A percentile compares a stretch with the other conserved stretches of the same genome.
These are phyloP conservation scores for Griposia aprilina DNA, from an alignment of 2,888 invertebrate species.

Conservation along the genomic window DNA sequence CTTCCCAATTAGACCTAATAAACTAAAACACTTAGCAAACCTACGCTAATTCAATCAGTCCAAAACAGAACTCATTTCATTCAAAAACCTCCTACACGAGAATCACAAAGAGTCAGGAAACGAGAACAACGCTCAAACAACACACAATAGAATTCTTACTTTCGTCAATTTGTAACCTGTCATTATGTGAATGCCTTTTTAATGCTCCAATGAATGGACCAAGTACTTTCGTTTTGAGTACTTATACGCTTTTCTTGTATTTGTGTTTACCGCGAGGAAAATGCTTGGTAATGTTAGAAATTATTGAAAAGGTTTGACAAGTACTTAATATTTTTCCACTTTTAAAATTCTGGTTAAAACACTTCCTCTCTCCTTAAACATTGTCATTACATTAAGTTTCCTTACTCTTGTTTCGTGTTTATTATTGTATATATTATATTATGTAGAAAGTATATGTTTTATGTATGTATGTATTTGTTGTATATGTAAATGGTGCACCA, in stretches of 20 bases:
- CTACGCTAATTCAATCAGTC: constrained; percentile 61
- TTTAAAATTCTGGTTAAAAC: too few relatives aligned
- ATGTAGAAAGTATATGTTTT: too few relatives aligned
- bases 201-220: constrained; percentile 82
- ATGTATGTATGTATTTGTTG: too few relatives aligned
- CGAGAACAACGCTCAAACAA: constrained; percentile 64
- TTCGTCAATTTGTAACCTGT: constrained; percentile 85
- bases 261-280: constrained; percentile 35
- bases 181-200: constrained; percentile 80
- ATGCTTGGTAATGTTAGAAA: constrained; percentile 26
- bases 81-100: constrained; percentile 66
- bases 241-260: constrained; percentile 57
- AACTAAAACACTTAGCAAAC: constrained; percentile 57
- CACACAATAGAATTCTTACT: constrained; percentile 80
- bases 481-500: too few relatives aligned
- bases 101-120: constrained; percentile 51
- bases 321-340: too few relatives aligned
- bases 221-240: constrained; percentile 77
- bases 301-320: constrained; percentile 6
- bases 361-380: too few relatives aligned
- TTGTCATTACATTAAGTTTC: too few relatives aligned
- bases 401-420: too few relatives aligned
- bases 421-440: too few relatives aligned
- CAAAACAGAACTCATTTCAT: constrained; percentile 45
- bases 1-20: constrained; percentile 44